phyloP scores from a whole-genome alignment of 2,797 vertebrate genomes.

The Chloroceryle amazona region DNA sequence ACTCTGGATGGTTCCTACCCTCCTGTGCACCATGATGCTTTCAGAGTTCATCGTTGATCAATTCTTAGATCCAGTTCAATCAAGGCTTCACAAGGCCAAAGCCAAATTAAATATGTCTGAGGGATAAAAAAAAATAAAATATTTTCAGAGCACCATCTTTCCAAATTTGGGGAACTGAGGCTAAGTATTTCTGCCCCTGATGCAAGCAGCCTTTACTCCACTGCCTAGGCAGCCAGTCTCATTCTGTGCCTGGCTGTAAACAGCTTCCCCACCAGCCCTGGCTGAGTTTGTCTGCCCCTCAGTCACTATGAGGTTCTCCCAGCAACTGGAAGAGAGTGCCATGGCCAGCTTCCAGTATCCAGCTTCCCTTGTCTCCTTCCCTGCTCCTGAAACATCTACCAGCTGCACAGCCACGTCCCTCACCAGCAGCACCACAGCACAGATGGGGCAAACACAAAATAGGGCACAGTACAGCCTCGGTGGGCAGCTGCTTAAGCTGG shows the following conservation, averaged over 20 bases:
- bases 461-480: neutral
- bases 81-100: neutral
- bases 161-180: neutral
- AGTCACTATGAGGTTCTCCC: neutral
- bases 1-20: neutral
- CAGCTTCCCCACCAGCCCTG: neutral
- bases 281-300: neutral
- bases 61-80: neutral
- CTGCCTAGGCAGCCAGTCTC: neutral
- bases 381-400: neutral
- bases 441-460: neutral
- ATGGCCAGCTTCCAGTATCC: no score
- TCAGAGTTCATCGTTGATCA: neutral
- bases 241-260: neutral
- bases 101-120: neutral
- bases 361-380: neutral
- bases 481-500: neutral
- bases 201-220: neutral
- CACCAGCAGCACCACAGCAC: neutral
- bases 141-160: neutral
- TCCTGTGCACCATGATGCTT: fast-evolving
- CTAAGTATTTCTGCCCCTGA: neutral
- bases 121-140: neutral
- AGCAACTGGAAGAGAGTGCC: neutral
- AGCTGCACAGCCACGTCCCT: neutral